Conservation (phyloP, 2,888 invertebrate genomes). For the Leptopilina myrica region DNA sequence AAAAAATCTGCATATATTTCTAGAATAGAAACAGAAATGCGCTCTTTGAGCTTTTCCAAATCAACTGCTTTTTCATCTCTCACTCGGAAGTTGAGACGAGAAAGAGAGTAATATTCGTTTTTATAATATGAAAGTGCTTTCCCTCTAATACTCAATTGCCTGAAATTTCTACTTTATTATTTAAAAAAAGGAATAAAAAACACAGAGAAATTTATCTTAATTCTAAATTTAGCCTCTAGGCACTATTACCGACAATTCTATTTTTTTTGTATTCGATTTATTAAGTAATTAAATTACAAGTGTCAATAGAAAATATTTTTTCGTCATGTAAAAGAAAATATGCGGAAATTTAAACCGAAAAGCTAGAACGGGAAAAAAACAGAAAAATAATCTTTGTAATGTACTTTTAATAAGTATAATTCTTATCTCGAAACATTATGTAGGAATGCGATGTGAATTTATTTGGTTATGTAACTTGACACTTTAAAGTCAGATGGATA, state of each 20-base stretch:
- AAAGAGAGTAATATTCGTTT: slow-evolving; percentile 16
- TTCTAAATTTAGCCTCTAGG: too few relatives aligned
- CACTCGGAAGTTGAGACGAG: background rate
- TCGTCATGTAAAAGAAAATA: too few relatives aligned
- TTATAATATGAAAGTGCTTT: background rate
- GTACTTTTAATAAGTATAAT: too few relatives aligned
- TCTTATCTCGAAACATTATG: slow-evolving; percentile 4
- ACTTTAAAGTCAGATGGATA: slow-evolving; percentile 1
- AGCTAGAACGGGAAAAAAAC: too few relatives aligned
- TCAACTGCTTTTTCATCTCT: slow-evolving; percentile 20
- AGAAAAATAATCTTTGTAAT: too few relatives aligned
- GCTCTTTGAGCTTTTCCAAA: slow-evolving; percentile 26
- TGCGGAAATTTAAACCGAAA: too few relatives aligned
- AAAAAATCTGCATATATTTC: background rate
- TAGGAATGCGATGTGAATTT: background rate
- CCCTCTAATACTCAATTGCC: background rate
- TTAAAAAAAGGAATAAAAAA: background rate
- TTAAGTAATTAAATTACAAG: too few relatives aligned
- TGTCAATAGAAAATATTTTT: too few relatives aligned
- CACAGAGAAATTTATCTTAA: background rate
- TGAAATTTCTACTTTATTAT: background rate
- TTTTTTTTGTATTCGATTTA: too few relatives aligned
- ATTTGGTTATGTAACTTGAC: slow-evolving; percentile 14
- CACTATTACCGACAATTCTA: too few relatives aligned
- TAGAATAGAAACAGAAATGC: background rate